phyloP scores from a whole-genome alignment of 2,797 vertebrate genomes.

The Anabas testudineus region DNA sequence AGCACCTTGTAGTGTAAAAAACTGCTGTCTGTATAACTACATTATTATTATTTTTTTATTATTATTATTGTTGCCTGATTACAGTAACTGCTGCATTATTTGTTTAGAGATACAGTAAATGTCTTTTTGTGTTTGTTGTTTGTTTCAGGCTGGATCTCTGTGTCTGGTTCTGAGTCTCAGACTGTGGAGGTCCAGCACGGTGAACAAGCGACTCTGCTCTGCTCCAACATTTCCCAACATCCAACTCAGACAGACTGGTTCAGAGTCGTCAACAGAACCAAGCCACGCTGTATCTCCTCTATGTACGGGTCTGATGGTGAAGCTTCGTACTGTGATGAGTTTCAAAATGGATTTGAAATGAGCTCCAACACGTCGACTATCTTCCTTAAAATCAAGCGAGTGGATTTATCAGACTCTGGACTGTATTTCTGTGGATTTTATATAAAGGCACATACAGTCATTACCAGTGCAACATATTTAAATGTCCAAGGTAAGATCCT shows the following conservation, averaged over 20 bases:
- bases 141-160: constrained; percentile 30
- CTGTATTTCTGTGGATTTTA: constrained; percentile 69
- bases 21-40: no score
- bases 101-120: no score
- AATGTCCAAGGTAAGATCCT: constrained; percentile 34
- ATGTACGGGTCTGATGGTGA: rapidly evolving
- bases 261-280: constrained; percentile 27
- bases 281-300: constrained; percentile 42
- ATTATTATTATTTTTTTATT: no score
- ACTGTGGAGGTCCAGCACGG: constrained; percentile 22
- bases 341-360: constrained; percentile 28
- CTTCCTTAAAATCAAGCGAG: constrained; percentile 40
- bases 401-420: constrained; percentile 48
- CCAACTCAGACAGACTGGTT: constrained; percentile 51
- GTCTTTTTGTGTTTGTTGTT: no score
- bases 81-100: no score
- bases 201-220: constrained; percentile 41
- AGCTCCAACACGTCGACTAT: constrained; percentile 32
- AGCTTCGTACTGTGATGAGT: constrained; percentile 26
- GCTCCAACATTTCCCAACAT: constrained; percentile 28
- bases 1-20: no score
- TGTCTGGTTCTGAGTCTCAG: constrained; percentile 4
- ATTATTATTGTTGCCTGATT: no score
- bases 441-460: not conserved
- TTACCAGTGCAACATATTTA: not conserved